Base-by-base conservation (phyloP, 1,140 invertebrate genomes). In the Hyphantria cunea region DNA sequence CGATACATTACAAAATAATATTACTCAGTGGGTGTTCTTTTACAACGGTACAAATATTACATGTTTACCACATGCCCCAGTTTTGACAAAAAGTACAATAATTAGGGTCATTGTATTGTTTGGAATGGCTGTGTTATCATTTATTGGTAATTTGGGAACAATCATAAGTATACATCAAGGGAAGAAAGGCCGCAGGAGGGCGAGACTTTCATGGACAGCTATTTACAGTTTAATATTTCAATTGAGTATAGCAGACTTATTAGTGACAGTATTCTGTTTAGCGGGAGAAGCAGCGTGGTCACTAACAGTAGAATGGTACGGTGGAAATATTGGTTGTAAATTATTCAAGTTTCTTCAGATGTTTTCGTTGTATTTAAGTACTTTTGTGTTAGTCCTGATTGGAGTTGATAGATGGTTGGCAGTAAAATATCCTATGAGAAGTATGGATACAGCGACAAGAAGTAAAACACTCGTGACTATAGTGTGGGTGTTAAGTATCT, bases 331-430 rank as follows among this genome's bases (percentile, higher is more conserved):
- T 0, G 92, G 93, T 25, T 97, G 96, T 83, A 97, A 97, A 86
- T 59, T 95, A 10, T 94, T 97, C 68, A 97, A 97, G 82, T 96
- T 95, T 72, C 82, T 95, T 11, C 96, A 97, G 84, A 94, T 96
- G 93, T 96, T 96, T 74, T 94, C 94, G 49, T 91, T 96, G 5
- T 96, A 97, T 82, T 87, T 96, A n/a, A 96, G 95, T 42, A 97
- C 96, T 0, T 97, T 96, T 79, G 93, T 96, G 15, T 88, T 96
- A 15, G 96, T 97, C 3, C 92, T 96, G 9, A 97, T 97, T 68
- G 95, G 95, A 6, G 91, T 97, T 17, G 96, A 97, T 76, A 91
- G 96, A 51, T 96, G 95, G 91, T 89, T 95, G 41, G 96, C 96
- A 0, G 95, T 97, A 0, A 93, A 95, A 59, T 96, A 96, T 84